Conservation (phyloP, 2,888 invertebrate species). For the Acrocera orbiculus region DNA sequence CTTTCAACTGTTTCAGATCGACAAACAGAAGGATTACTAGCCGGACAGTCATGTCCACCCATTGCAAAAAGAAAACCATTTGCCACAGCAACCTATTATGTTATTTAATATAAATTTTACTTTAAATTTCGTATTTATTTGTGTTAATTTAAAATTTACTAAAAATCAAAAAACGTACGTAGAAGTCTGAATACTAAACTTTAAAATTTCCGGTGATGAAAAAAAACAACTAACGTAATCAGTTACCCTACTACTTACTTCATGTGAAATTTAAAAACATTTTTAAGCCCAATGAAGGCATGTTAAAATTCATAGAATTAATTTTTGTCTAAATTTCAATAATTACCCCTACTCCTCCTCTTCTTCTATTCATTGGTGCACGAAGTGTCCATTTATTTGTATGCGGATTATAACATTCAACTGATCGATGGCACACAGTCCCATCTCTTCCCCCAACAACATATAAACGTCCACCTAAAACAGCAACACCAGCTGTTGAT, state of each 20-base stretch:
- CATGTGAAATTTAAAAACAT: too few relatives aligned
- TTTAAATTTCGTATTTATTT: background rate
- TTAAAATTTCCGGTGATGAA: too few relatives aligned
- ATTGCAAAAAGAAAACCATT: conserved; percentile 80
- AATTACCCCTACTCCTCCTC: conserved; percentile 76
- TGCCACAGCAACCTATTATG: conserved; percentile 49
- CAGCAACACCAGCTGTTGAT: conserved; percentile 73
- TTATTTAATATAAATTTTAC: background rate
- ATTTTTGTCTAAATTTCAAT: too few relatives aligned
- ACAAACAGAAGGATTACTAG: conserved; percentile 63
- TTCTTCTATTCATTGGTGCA: conserved; percentile 69
- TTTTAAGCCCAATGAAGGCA: too few relatives aligned
- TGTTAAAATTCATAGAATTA: too few relatives aligned
- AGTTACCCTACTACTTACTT: too few relatives aligned
- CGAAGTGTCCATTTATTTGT: conserved; percentile 62
- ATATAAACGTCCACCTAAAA: conserved; percentile 66
- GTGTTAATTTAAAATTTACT: background rate
- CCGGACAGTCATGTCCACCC: conserved; percentile 88
- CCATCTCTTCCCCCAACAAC: conserved; percentile 89
- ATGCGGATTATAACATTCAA: conserved; percentile 69
- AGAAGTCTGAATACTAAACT: too few relatives aligned
- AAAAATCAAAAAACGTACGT: too few relatives aligned
- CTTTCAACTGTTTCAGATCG: conserved; percentile 82
- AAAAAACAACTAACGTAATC: too few relatives aligned
- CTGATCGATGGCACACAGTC: conserved; percentile 72